Evolutionary conservation across 2,797 vertebrate species (phyloP).

Genomic region (Crossoptilon crossoptilon): DNA sequence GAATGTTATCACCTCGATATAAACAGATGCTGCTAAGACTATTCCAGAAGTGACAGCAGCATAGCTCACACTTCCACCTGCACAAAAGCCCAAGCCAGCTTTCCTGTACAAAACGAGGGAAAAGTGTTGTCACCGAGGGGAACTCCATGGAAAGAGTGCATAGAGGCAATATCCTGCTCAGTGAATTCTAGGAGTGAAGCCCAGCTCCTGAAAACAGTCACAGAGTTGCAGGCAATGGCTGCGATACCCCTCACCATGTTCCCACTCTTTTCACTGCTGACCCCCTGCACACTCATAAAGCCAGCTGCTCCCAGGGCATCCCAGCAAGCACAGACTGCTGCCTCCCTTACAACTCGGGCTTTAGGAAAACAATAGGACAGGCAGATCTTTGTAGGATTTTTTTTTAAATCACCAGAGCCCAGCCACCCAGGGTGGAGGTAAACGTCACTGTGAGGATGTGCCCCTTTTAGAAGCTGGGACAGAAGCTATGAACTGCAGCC

Average conservation of each 20-base stretch:
- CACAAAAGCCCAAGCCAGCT: background rate
- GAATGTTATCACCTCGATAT: rapidly evolving
- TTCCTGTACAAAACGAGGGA: background rate
- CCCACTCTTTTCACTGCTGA: background rate
- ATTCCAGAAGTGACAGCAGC: background rate
- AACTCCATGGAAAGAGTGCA: conserved; percentile 22
- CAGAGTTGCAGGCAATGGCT: background rate
- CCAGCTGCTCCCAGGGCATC: background rate
- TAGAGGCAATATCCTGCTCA: conserved; percentile 30
- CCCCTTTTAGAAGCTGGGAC: background rate
- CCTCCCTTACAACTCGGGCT: background rate
- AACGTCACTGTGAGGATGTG: rapidly evolving
- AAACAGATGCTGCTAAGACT: background rate
- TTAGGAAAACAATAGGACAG: background rate
- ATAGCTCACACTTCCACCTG: background rate
- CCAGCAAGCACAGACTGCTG: background rate
- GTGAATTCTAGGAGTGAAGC: background rate
- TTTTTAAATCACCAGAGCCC: background rate
- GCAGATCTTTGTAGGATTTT: background rate
- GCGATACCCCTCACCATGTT: background rate
- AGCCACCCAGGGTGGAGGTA: background rate
- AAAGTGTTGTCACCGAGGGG: background rate
- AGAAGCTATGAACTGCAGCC: background rate
- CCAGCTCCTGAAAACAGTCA: conserved; percentile 3
- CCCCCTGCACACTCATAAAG: background rate